Evolutionary conservation across 2,113 vertebrate species (phyloP).

Genomic region (Planiliza haematocheilus): DNA sequence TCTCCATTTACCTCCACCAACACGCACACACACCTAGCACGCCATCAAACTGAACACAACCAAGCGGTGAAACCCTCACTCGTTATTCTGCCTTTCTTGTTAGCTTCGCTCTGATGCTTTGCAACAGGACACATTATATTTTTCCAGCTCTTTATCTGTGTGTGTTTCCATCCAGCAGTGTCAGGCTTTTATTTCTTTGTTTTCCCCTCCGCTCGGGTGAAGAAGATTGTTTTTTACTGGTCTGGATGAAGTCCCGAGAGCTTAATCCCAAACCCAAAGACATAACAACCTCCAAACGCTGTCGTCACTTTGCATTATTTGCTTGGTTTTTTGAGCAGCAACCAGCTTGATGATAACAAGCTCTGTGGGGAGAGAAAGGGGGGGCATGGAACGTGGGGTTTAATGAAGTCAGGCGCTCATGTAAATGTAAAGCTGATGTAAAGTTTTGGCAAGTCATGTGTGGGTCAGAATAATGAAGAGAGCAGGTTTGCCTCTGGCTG

Average conservation of each 20-base stretch:
- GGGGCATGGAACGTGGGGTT: not conserved
- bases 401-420: constrained; percentile 39
- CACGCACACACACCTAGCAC: constrained; percentile 1
- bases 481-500: constrained; percentile 51
- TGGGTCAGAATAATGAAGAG: constrained; percentile 64
- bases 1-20: constrained; percentile 16
- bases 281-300: constrained; percentile 28
- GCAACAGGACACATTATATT: constrained; percentile 5
- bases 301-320: constrained; percentile 47
- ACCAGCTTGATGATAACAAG: constrained; percentile 34
- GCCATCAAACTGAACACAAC: not conserved
- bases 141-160: constrained; percentile 4
- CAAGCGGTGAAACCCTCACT: not conserved
- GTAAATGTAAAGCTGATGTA: constrained; percentile 52
- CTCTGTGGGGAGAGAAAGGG: not conserved
- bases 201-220: not conserved
- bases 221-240: constrained; percentile 28
- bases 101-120: constrained; percentile 17
- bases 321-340: constrained; percentile 16
- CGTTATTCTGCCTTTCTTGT: not conserved
- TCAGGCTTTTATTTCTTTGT: constrained; percentile 7
- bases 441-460: constrained; percentile 36
- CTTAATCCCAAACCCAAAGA: constrained; percentile 47
- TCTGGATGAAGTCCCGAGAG: constrained; percentile 45
- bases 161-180: constrained; percentile 5